These are phyloP conservation scores for Mythimna ferrago DNA, from an alignment of 2,888 invertebrate genomes.

Conservation along the genomic window DNA sequence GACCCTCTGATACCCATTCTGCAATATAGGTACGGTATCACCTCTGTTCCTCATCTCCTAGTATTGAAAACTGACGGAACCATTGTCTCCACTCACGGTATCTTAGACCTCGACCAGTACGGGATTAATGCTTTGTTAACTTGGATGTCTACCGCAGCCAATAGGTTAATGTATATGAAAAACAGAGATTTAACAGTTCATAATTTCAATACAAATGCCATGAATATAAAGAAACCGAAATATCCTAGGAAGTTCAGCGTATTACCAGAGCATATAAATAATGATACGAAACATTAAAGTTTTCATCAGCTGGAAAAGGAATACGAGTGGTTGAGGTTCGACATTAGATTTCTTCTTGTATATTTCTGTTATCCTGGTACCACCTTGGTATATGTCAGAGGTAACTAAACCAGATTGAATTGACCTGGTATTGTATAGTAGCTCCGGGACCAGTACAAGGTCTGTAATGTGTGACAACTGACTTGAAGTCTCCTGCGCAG, in stretches of 20 bases:
- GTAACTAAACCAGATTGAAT: too few species aligned
- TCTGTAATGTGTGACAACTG: background rate
- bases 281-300: background rate
- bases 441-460: too few species aligned
- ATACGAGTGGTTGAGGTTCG: background rate
- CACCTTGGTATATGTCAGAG: too few species aligned
- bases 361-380: background rate
- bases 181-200: conserved; percentile 72
- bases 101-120: conserved; percentile 79
- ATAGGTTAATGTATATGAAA: conserved; percentile 63
- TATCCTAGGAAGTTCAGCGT: conserved; percentile 69
- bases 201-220: conserved; percentile 59
- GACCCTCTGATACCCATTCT: conserved; percentile 77
- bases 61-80: conserved; percentile 76
- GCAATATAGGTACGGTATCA: conserved; percentile 77
- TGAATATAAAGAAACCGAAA: conserved; percentile 45
- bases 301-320: background rate
- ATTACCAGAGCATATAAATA: background rate
- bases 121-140: conserved; percentile 83
- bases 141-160: conserved; percentile 75
- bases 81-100: conserved; percentile 76
- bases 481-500: background rate
- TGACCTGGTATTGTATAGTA: too few species aligned
- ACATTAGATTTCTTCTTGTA: background rate
- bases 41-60: conserved; percentile 77